Evolutionary conservation across 2,888 invertebrate genomes (phyloP).

Genomic region (Rhabditoides inermis): DNA sequence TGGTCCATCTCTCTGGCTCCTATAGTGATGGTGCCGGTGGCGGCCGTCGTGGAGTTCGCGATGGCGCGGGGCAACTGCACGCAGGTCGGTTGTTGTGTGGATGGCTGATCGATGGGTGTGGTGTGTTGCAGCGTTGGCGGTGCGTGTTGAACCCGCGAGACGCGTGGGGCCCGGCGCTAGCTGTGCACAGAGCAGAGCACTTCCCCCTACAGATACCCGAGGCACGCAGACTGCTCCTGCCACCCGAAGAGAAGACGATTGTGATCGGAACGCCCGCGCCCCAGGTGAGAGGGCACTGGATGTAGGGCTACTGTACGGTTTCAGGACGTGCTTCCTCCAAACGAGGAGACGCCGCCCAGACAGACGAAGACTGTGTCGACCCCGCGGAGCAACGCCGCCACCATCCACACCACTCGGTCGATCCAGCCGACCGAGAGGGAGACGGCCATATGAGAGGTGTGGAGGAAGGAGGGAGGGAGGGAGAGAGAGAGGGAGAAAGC

Average conservation of each 20-base stretch:
- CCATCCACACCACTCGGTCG: constrained; percentile 20
- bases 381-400: constrained; percentile 15
- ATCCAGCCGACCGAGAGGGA: neutral
- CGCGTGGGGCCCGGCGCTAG: constrained; percentile 53
- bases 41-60: constrained; percentile 58
- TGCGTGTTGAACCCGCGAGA: constrained; percentile 46
- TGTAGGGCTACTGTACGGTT: no score
- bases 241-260: no score
- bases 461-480: neutral
- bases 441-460: neutral
- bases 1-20: constrained; percentile 68
- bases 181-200: constrained; percentile 49
- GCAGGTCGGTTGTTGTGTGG: constrained; percentile 41
- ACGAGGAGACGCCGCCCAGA: no score
- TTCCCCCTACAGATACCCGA: constrained; percentile 52
- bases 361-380: no score
- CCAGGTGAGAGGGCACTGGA: no score
- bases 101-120: no score
- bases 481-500: neutral
- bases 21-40: constrained; percentile 65
- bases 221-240: constrained; percentile 36
- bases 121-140: constrained; percentile 45
- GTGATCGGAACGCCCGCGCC: no score
- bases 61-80: constrained; percentile 43
- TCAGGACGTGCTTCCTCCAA: no score